A percentile compares a stretch with the other conserved stretches of the same genome.
Conservation (phyloP, 1,140 invertebrate species). For the Elymnias hypermnestra region DNA sequence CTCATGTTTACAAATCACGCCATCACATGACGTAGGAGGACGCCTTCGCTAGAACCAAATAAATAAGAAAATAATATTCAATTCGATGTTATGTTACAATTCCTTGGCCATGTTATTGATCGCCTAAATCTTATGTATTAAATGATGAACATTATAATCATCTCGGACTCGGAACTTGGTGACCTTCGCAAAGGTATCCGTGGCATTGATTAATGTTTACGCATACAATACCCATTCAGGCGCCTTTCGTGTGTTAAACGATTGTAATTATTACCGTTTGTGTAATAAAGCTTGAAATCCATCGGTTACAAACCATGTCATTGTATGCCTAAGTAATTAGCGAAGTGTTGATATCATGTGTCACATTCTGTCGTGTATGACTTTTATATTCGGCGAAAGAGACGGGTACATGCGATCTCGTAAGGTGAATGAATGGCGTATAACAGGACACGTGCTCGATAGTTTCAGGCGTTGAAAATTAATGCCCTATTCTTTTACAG, state of each 20-base stretch:
- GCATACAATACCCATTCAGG: slow-evolving; percentile 61
- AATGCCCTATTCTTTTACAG: too few species aligned
- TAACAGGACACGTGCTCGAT: slow-evolving; percentile 22
- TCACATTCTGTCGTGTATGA: slow-evolving; percentile 40
- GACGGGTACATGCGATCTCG: slow-evolving; percentile 25
- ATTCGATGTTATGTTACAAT: background rate
- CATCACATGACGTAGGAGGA: slow-evolving; percentile 9
- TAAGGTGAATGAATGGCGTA: slow-evolving; percentile 55
- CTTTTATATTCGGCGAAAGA: slow-evolving; percentile 30
- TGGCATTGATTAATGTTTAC: slow-evolving; percentile 69
- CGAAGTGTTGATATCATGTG: slow-evolving; percentile 44
- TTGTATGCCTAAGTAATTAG: slow-evolving; percentile 60
- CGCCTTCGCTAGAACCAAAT: background rate
- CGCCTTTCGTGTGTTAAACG: slow-evolving; percentile 12
- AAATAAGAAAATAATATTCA: background rate
- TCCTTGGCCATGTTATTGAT: too few species aligned
- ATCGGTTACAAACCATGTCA: slow-evolving; percentile 21
- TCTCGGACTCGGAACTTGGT: slow-evolving; percentile 24
- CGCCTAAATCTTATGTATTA: too few species aligned
- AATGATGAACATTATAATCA: slow-evolving; percentile 14
- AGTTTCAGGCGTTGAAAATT: background rate
- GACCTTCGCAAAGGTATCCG: slow-evolving; percentile 56
- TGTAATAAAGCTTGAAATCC: slow-evolving; percentile 39
- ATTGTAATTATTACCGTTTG: slow-evolving; percentile 27
- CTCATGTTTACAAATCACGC: background rate